Base-by-base conservation (phyloP, 1,140 invertebrate genomes). In the Stratiolaelaps scimitus region DNA sequence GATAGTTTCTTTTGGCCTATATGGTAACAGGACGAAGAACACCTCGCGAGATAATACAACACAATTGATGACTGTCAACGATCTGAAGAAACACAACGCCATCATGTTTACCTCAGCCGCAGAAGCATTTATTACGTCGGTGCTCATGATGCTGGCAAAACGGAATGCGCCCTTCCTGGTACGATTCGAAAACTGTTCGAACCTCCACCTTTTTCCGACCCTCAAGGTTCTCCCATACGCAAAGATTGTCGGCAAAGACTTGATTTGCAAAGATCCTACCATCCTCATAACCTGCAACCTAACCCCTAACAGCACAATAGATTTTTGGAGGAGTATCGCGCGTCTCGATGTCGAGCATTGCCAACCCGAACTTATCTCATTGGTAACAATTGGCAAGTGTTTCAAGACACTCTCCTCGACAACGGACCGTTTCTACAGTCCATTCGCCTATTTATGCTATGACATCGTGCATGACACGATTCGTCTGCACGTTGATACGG, bases 371-470 rank as follows among this genome's bases (percentile, higher is more conserved):
- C 28, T 23, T 28, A 23, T 6, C 47, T 48, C 47, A 28, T 48
- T 48, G 20, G 47, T 48, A 28, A 6, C 47, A 15, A 60, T 60
- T 26, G 53, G 53, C 2, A 34, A 60, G 26, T 60, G 53, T 10
- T 26, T 60, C 26, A n/a, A 34, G 17, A 60, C 2, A 2, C 26
- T 26, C 23, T 60, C 23, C 23, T 13, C 15, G 53, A 60, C 15
- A 60, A 17, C 4, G 10, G 34, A 40, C 34, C 34, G 4, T 10
- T 40, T 5, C 2, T 60, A 29, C 23, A 60, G 53, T 23, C 53
- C 53, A 34, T 26, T 60, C 53, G 17, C 53, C 1, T 17, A 60
- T 26, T 26, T 60, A 4, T 60, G 53, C 34, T 15, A 29, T 15
- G 26, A 60, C 53, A 60, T 19, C 10, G 53, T 19, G 15, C 28